Base-by-base conservation (phyloP, 1,140 invertebrate species). In the Himalopsyche phryganea region DNA sequence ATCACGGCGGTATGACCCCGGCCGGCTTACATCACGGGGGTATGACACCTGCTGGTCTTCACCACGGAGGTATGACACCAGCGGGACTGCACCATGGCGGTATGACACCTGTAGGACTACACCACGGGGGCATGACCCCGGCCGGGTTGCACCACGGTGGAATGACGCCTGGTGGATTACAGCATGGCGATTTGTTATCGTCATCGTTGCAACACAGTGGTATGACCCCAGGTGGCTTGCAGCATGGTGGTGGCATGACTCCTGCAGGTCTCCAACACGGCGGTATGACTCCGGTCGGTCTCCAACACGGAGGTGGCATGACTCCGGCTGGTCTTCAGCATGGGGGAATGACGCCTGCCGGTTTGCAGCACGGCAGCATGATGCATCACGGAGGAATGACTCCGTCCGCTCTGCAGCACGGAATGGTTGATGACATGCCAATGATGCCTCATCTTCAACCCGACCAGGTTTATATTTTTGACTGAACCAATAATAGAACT, bases 381-480 rank as follows among this genome's bases (percentile, higher is more conserved):
- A 69, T 70, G 48, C 66, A 71, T 45, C 71, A 75, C n/a, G 68
- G 67, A 4, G 74, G 74, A 18, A 67, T 80, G 68, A 80, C 78
- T 0, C 79, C 79, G 0, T 70, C 70, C 0, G 69, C 74, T 13
- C 71, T 79, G 13, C 67, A 80, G 32, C 68, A 68, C 40, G 70
- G 71, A 41, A 69, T 72, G 45, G 66, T 77, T 47, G 75, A 75
- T 28, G 67, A 73, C 48, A 70, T 78, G 55, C 78, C 81, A 13
- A 76, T 76, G 69, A 75, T 81, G 70, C 78, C 80, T 50, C 77
- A 79, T 64, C 63, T 81, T 60, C 71, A 73, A 15, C 69, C 67
- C 2, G 75, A 78, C 53, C 74, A 77, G 58, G 69, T 74, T 36
- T 6, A 1, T 47, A 40, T 28, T 28, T 28, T 28, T 9, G 9